These are phyloP conservation scores for Laupala kohalensis DNA, from an alignment of 1,140 invertebrate species.

Conservation along the genomic window DNA sequence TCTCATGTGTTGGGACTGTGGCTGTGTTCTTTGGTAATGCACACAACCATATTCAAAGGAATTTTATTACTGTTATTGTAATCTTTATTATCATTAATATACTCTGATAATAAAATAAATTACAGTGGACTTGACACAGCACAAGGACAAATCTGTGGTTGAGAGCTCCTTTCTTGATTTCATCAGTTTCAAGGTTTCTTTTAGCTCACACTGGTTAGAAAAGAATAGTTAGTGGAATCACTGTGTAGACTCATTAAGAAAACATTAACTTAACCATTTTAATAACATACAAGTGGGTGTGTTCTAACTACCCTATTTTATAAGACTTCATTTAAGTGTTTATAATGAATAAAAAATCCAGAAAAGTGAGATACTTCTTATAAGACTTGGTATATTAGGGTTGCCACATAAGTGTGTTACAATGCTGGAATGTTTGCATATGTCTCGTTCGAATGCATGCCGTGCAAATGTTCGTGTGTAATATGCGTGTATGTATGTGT, in stretches of 20 bases:
- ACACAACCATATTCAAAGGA: neutral
- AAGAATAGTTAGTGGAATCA: neutral
- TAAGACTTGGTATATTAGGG: neutral
- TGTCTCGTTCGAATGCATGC: too few species aligned
- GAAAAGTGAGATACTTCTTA: neutral
- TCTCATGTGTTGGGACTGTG: constrained; percentile 10
- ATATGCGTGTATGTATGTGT: neutral
- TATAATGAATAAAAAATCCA: neutral
- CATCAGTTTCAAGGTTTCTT: neutral
- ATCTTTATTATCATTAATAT: neutral
- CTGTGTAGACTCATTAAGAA: neutral
- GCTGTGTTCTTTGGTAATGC: constrained; percentile 12
- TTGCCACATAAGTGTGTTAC: too few species aligned
- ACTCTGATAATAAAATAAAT: neutral
- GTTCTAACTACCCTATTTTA: neutral
- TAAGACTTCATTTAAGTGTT: neutral
- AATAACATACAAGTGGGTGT: neutral
- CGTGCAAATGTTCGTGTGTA: too few species aligned
- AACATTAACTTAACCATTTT: neutral
- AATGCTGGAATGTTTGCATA: too few species aligned
- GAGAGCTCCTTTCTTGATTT: neutral
- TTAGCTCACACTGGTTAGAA: neutral
- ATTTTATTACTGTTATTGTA: neutral
- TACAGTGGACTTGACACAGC: constrained; percentile 4
- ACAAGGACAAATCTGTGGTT: neutral